Base-by-base conservation (phyloP, 2,113 vertebrate genomes). In the Xyliphius kryptos region DNA sequence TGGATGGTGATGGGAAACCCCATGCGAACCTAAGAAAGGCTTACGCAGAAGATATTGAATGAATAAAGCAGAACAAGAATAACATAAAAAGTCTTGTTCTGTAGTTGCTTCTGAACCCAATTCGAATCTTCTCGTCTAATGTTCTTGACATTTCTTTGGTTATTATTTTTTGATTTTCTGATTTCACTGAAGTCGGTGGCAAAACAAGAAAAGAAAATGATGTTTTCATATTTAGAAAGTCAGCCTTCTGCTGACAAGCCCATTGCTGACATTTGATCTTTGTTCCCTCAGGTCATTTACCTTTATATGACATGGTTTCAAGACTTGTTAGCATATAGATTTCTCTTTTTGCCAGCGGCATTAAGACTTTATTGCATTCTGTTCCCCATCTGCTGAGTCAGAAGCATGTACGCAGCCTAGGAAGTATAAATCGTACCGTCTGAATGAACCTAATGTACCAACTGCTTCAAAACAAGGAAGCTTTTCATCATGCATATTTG, bases 91-190 rank as follows among this genome's bases (percentile, higher is more conserved):
- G n/a, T n/a, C n/a, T n/a, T n/a, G n/a, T n/a, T n/a, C n/a, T n/a
- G n/a, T n/a, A n/a, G n/a, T n/a, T n/a, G n/a, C n/a, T n/a, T n/a
- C n/a, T n/a, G n/a, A n/a, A n/a, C n/a, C n/a, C n/a, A n/a, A n/a
- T n/a, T n/a, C n/a, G n/a, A n/a, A n/a, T n/a, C n/a, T n/a, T n/a
- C n/a, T n/a, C n/a, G n/a, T n/a, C n/a, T n/a, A n/a, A n/a, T n/a
- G n/a, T n/a, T n/a, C n/a, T n/a, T n/a, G n/a, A n/a, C n/a, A n/a
- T n/a, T n/a, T n/a, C n/a, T n/a, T n/a, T n/a, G n/a, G n/a, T n/a
- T 54, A 72, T 77, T 61, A 36, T 63, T 78, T 60, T 66, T 66
- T 63, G 50, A 37, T 56, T 64, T 2, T 32, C 43, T 55, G 59
- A 50, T 54, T 46, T 59, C n/a, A n/a, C n/a, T n/a, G n/a, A n/a